These are phyloP conservation scores for Drosophila varians DNA, from an alignment of 1,140 invertebrate species.

Conservation along the genomic window DNA sequence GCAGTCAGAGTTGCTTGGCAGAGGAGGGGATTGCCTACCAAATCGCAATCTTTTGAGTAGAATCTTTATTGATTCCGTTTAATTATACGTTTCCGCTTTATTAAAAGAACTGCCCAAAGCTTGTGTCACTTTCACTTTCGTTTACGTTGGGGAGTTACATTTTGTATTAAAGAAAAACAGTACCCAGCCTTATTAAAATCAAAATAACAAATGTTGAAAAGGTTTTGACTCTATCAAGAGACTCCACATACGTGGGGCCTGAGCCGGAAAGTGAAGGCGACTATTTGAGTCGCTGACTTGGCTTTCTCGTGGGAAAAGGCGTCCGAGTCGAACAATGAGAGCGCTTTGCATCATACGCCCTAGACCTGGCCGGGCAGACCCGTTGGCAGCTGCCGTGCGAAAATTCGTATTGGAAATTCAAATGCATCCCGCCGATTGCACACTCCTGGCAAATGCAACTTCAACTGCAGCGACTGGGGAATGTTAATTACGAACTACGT, in stretches of 20 bases:
- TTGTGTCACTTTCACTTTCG: neutral
- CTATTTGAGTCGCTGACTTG: neutral
- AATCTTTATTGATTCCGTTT: neutral
- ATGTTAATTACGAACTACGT: slow-evolving; percentile 49
- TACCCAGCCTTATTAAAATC: neutral
- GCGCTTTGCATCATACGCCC: slow-evolving; percentile 9
- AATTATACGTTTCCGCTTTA: neutral
- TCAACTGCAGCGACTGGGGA: slow-evolving; percentile 7
- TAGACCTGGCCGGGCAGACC: slow-evolving; percentile 11
- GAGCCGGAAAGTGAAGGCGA: neutral
- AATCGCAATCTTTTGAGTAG: neutral
- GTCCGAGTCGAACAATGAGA: slow-evolving; percentile 9
- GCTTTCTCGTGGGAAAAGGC: slow-evolving; percentile 17
- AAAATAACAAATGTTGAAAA: neutral
- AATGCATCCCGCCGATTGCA: slow-evolving; percentile 27
- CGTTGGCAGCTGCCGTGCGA: slow-evolving; percentile 22
- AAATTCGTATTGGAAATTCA: slow-evolving; percentile 29
- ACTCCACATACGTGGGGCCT: neutral
- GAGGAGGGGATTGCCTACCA: neutral
- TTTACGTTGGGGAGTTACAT: neutral
- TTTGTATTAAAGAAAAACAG: neutral
- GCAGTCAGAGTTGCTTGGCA: neutral
- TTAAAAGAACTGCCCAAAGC: neutral
- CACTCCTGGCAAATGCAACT: neutral
- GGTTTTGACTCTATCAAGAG: neutral